A percentile compares a stretch with the other conserved stretches of the same genome.
These are phyloP conservation scores for Astyanax mexicanus DNA, from an alignment of 2,797 vertebrate genomes.

Conservation along the genomic window DNA sequence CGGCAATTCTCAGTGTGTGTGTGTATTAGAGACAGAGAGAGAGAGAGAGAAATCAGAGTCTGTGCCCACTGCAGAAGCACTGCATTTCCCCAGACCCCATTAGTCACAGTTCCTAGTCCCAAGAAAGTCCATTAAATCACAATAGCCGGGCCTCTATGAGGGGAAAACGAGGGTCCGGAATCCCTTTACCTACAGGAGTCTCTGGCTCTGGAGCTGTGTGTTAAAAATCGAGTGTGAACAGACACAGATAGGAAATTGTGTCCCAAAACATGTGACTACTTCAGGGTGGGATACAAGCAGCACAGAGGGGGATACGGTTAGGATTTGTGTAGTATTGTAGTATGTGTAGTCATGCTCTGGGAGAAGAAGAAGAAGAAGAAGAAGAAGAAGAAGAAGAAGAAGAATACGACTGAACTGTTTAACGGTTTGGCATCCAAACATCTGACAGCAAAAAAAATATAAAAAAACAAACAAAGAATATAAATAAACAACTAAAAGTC, in stretches of 20 bases:
- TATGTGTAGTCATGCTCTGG: constrained; percentile 52
- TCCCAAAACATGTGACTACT: constrained; percentile 48
- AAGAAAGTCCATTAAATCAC: constrained; percentile 52
- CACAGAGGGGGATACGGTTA: constrained; percentile 44
- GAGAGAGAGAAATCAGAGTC: constrained; percentile 22
- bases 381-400: no score
- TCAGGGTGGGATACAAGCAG: constrained; percentile 38
- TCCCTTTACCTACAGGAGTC: constrained; percentile 45
- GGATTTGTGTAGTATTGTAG: constrained; percentile 39
- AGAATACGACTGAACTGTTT: no score
- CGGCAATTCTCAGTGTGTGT: constrained; percentile 34
- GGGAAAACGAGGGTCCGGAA: constrained; percentile 35
- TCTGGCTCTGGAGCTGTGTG: constrained; percentile 43
- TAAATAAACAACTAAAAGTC: no score
- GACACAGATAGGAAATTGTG: constrained; percentile 46
- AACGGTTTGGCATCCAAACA: constrained; percentile 13
- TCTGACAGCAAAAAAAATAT: constrained; percentile 14
- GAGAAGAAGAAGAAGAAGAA: no score
- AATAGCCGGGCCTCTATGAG: constrained; percentile 47
- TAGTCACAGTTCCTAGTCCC: constrained; percentile 46
- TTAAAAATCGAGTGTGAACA: constrained; percentile 47
- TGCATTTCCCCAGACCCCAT: constrained; percentile 43
- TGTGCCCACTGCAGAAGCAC: constrained; percentile 26
- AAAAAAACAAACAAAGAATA: no score
- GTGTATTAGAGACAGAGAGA: background rate